phyloP scores from a whole-genome alignment of 2,888 invertebrate species.

The Papilio elwesi region DNA sequence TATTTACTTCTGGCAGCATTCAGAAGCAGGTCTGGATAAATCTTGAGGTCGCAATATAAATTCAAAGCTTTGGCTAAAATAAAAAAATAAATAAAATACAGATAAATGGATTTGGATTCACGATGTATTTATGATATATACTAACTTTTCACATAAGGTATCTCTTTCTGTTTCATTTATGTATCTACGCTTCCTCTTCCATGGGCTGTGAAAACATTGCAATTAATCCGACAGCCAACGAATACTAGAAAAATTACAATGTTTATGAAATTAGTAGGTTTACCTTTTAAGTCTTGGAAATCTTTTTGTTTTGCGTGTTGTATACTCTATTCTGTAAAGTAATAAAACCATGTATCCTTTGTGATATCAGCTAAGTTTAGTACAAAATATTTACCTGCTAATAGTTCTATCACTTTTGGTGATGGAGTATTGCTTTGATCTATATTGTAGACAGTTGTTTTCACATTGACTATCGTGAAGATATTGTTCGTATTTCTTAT shows the following conservation, averaged over 20 bases:
- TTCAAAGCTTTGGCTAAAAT: slow-evolving; percentile 60
- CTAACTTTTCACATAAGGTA: slow-evolving; percentile 53
- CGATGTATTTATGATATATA: slow-evolving; percentile 1
- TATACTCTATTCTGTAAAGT: slow-evolving; percentile 48
- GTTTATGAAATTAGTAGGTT: slow-evolving; percentile 27
- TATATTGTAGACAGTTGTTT: slow-evolving; percentile 35
- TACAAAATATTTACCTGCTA: slow-evolving; percentile 41
- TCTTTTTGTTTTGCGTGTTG: slow-evolving; percentile 43
- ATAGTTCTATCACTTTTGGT: slow-evolving; percentile 36
- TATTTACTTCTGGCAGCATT: slow-evolving; percentile 56
- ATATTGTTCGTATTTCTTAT: slow-evolving; percentile 68
- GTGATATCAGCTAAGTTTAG: slow-evolving; percentile 1
- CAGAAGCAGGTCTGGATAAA: slow-evolving; percentile 57
- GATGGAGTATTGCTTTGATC: slow-evolving; percentile 47
- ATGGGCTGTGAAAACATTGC: slow-evolving; percentile 56
- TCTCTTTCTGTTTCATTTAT: slow-evolving; percentile 50
- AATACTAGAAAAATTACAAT: background rate
- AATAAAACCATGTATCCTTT: background rate
- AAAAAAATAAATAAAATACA: background rate
- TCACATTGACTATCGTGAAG: slow-evolving; percentile 50
- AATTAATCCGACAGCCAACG: background rate
- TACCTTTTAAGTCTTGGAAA: slow-evolving; percentile 54
- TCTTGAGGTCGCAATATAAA: slow-evolving; percentile 66
- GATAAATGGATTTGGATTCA: background rate
- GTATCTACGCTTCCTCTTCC: slow-evolving; percentile 54